phyloP scores from a whole-genome alignment of 64 coral and sea anemone genomes.

The Orbicella faveolata region DNA sequence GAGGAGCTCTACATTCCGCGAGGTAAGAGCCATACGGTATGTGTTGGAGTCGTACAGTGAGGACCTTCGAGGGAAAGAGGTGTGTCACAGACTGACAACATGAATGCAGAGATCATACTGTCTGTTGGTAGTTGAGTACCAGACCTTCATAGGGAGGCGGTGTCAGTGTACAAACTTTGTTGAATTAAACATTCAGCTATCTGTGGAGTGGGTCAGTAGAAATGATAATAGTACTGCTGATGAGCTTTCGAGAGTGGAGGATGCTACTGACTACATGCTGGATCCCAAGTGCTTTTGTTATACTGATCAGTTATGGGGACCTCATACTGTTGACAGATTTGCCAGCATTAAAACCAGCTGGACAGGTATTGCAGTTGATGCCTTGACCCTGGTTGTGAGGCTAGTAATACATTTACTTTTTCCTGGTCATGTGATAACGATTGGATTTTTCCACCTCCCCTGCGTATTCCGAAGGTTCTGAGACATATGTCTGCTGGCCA shows the following conservation, averaged over 20 bases:
- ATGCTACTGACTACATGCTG: conserved; percentile 56
- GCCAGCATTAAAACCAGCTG: conserved; percentile 42
- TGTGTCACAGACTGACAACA: conserved; percentile 44
- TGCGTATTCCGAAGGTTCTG: conserved; percentile 39
- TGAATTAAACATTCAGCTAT: not conserved
- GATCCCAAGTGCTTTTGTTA: conserved; percentile 43
- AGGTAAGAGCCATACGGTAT: conserved; percentile 35
- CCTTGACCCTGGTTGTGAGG: conserved; percentile 21
- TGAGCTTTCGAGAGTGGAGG: conserved; percentile 8
- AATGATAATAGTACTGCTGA: conserved; percentile 36
- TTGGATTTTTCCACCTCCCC: conserved; percentile 39
- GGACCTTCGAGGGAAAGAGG: conserved; percentile 22
- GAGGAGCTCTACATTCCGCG: conserved; percentile 50
- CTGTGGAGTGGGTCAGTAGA: conserved; percentile 41
- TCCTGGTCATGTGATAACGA: conserved; percentile 48
- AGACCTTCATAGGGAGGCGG: conserved; percentile 34
- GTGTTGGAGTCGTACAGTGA: conserved; percentile 37
- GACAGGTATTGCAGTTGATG: conserved; percentile 45
- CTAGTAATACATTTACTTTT: conserved; percentile 42
- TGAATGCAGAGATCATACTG: conserved; percentile 17
- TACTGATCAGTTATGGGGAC: conserved; percentile 24
- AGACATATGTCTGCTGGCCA: conserved; percentile 46
- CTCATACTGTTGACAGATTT: conserved; percentile 51
- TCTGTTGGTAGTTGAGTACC: no score
- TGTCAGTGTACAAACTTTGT: conserved; percentile 47